A percentile compares a stretch with the other conserved stretches of the same genome.
Conservation (phyloP, 2,113 vertebrate genomes). For the Bubo blakistoni region DNA sequence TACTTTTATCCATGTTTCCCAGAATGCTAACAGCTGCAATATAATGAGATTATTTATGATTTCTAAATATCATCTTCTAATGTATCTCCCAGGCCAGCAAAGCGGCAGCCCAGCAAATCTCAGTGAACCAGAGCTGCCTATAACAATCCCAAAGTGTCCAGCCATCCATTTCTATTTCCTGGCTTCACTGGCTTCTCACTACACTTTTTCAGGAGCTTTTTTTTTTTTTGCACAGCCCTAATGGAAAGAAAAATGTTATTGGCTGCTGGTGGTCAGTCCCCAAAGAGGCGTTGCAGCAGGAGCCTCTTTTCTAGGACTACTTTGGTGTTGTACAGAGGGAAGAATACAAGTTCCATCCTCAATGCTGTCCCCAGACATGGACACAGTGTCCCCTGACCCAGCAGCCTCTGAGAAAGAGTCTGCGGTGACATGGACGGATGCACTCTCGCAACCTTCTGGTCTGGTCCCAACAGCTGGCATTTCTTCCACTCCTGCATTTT, state of each 20-base stretch:
- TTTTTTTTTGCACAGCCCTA: background rate
- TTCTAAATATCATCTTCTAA: conserved; percentile 31
- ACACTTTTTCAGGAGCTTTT: background rate
- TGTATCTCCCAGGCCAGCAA: conserved; percentile 24
- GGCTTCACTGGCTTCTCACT: background rate
- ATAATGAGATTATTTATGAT: conserved; percentile 47
- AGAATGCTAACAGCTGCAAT: conserved; percentile 27
- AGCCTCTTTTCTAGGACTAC: background rate
- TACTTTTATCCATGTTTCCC: background rate
- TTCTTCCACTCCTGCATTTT: background rate
- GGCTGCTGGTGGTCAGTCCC: background rate
- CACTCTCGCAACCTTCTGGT: background rate
- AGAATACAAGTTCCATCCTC: background rate
- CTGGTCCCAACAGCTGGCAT: background rate
- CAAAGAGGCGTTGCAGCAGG: background rate
- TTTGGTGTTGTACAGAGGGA: background rate
- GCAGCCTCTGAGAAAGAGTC: background rate
- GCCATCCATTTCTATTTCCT: conserved; percentile 15
- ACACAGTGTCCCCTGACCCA: background rate
- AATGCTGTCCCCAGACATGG: background rate
- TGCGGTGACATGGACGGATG: background rate
- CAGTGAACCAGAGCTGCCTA: conserved; percentile 30
- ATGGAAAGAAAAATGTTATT: background rate
- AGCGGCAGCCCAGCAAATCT: conserved; percentile 7
- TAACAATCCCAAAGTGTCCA: background rate